Conservation (phyloP, 2,888 invertebrate genomes). For the Pelosia muscerda region DNA sequence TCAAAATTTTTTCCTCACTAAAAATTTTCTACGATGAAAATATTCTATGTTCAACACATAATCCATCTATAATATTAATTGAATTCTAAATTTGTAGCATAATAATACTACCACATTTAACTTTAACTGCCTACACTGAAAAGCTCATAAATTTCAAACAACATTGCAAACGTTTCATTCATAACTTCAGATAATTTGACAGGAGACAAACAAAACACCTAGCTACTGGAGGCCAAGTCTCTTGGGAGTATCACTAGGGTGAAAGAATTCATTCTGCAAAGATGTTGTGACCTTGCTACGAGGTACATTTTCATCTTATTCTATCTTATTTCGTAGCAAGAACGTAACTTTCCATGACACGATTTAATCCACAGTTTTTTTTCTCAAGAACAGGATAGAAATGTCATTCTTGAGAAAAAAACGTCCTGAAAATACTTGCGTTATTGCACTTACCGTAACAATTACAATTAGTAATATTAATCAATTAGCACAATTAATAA, state of each 20-base stretch:
- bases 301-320: not conserved
- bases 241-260: conserved; percentile 4
- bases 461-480: too few species aligned
- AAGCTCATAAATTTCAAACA: not conserved
- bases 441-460: not conserved
- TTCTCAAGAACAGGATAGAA: not conserved
- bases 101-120: not conserved
- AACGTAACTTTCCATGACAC: not conserved
- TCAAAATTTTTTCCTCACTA: too few species aligned
- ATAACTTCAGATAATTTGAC: conserved; percentile 4
- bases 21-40: too few species aligned
- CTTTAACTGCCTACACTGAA: not conserved
- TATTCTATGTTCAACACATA: too few species aligned
- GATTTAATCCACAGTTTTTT: too few species aligned
- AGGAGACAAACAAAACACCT: not conserved
- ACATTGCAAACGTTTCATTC: conserved; percentile 5
- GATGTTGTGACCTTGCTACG: not conserved
- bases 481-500: not conserved
- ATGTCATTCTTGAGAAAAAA: not conserved
- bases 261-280: conserved; percentile 7
- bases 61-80: too few species aligned
- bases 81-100: too few species aligned
- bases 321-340: not conserved
- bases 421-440: not conserved
- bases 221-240: conserved; percentile 8